Percentiles rank a stretch among this genome's conserved stretches.
Conservation (phyloP, 2,888 invertebrate genomes). For the Ceriagrion tenellum region DNA sequence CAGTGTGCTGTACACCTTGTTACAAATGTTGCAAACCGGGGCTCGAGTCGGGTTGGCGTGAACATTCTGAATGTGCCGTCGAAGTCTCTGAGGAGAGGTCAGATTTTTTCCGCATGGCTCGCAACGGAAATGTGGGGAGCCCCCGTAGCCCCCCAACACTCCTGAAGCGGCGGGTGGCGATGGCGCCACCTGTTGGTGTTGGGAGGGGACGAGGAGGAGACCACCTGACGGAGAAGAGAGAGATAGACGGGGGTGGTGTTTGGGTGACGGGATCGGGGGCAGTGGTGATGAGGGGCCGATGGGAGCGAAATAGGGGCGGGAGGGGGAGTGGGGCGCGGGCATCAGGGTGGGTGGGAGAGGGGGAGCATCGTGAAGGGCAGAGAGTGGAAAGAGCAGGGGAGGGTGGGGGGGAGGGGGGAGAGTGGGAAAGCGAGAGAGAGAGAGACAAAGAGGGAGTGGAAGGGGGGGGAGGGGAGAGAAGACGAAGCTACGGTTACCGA, state of each 20-base stretch:
- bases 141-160: conserved; percentile 66
- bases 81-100: conserved; percentile 81
- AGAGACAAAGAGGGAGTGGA: not conserved
- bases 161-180: conserved; percentile 66
- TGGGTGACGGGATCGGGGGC: not conserved
- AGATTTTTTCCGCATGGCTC: conserved; percentile 95
- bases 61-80: conserved; percentile 72
- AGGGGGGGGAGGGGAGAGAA: conserved; percentile 45
- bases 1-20: conserved; percentile 73
- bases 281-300: not conserved
- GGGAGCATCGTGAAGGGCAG: not conserved
- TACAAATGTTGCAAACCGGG: conserved; percentile 72
- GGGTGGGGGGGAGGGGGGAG: not conserved
- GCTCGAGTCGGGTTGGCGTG: conserved; percentile 71
- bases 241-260: conserved; percentile 22
- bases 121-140: conserved; percentile 80
- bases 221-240: conserved; percentile 68
- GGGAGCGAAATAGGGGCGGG: not conserved
- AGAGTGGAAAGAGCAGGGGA: not conserved
- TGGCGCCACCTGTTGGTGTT: conserved; percentile 67
- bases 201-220: conserved; percentile 66
- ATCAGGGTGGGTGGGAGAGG: not conserved
- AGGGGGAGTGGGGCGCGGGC: no score
- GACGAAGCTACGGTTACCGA: conserved; percentile 68
- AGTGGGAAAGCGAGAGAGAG: not conserved